phyloP scores from a whole-genome alignment of 2,797 vertebrate genomes.

The Hirundo rustica region DNA sequence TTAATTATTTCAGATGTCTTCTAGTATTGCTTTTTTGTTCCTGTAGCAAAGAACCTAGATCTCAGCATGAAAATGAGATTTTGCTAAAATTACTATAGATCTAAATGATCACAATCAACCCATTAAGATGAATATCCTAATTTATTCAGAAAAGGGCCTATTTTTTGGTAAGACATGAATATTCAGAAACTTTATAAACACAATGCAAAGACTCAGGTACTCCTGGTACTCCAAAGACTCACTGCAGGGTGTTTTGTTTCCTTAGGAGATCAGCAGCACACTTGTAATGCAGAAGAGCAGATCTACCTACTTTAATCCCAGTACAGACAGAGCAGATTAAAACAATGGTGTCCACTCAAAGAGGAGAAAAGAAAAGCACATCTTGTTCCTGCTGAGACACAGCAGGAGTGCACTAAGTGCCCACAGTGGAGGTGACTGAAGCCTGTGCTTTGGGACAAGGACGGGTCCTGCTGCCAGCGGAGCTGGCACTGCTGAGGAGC shows the following conservation, averaged over 20 bases:
- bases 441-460: background rate
- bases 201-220: background rate
- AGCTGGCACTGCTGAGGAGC: background rate
- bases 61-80: background rate
- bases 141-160: background rate
- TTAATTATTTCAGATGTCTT: background rate
- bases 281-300: background rate
- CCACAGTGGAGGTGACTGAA: background rate
- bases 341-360: background rate
- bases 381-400: background rate
- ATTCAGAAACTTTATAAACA: background rate
- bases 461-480: background rate
- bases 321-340: background rate
- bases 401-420: background rate
- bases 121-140: background rate
- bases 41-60: background rate
- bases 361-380: background rate
- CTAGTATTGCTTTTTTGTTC: background rate
- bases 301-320: background rate
- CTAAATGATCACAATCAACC: background rate
- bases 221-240: background rate
- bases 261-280: background rate
- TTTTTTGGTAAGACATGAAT: background rate
- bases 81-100: background rate
- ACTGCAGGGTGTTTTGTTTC: background rate